Percentiles rank a stretch among this genome's conserved stretches.
These are phyloP conservation scores for Tenualosa ilisha DNA, from an alignment of 2,797 vertebrate genomes.

Conservation along the genomic window DNA sequence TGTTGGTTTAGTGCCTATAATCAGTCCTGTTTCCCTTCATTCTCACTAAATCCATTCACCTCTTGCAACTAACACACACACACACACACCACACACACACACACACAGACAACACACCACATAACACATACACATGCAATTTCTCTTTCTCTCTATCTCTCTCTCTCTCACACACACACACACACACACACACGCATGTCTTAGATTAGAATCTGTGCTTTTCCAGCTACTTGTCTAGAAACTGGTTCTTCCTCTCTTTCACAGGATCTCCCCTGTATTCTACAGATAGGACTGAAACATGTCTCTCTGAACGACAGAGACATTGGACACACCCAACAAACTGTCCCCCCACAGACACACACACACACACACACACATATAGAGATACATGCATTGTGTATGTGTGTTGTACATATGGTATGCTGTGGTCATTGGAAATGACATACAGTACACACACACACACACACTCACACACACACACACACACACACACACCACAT, in stretches of 20 bases:
- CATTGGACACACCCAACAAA: neutral
- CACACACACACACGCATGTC: neutral
- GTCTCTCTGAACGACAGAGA: too few species aligned
- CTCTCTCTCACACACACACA: neutral
- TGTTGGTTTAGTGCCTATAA: conserved; percentile 55
- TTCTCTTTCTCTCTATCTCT: too few species aligned
- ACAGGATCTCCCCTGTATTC: too few species aligned
- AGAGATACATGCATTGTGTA: conserved; percentile 26
- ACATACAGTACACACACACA: conserved; percentile 17
- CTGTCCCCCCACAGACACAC: neutral
- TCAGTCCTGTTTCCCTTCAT: conserved; percentile 40
- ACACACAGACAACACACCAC: neutral
- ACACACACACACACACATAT: neutral
- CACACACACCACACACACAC: neutral
- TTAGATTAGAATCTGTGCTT: too few species aligned
- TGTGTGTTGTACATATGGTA: conserved; percentile 39
- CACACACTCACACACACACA: conserved; percentile 28
- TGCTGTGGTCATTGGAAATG: conserved; percentile 37
- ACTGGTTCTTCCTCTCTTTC: neutral
- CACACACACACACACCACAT: conserved; percentile 33
- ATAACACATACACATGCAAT: neutral
- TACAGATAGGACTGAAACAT: too few species aligned
- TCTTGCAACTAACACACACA: neutral
- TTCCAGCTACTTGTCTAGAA: neutral
- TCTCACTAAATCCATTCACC: neutral